Conservation (phyloP, 2,888 invertebrate genomes). For the Zaprionus bogoriensis region DNA sequence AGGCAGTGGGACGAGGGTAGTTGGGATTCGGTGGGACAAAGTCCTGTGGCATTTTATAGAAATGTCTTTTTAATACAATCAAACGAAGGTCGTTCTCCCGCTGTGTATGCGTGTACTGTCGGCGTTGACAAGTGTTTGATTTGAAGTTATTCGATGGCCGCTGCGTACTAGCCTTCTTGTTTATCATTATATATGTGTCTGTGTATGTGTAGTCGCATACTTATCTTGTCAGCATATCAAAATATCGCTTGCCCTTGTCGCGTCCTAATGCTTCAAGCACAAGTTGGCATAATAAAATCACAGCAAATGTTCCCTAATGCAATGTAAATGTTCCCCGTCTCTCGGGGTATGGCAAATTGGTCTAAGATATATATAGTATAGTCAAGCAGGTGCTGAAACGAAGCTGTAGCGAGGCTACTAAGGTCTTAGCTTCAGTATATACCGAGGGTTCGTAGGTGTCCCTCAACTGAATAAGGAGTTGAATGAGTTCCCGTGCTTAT, state of each 20-base stretch:
- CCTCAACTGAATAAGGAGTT: too few relatives aligned
- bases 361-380: not conserved
- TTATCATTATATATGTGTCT: not conserved
- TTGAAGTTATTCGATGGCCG: slow-evolving; percentile 59
- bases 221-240: not conserved
- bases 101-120: not conserved
- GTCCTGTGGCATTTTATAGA: slow-evolving; percentile 19
- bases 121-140: slow-evolving; percentile 51
- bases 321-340: not conserved
- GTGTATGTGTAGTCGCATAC: not conserved
- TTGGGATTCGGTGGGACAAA: not conserved
- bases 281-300: not conserved
- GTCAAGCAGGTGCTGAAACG: too few relatives aligned
- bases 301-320: not conserved
- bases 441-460: too few relatives aligned
- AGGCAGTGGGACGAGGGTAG: not conserved
- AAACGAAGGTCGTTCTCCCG: not conserved
- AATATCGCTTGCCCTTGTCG: not conserved
- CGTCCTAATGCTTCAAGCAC: not conserved
- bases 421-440: too few relatives aligned
- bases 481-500: too few relatives aligned
- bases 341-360: not conserved
- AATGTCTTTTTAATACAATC: slow-evolving; percentile 62
- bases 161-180: slow-evolving; percentile 6
- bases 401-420: too few relatives aligned